These are phyloP conservation scores for Junco hyemalis DNA, from an alignment of 2,113 vertebrate genomes.

Conservation along the genomic window DNA sequence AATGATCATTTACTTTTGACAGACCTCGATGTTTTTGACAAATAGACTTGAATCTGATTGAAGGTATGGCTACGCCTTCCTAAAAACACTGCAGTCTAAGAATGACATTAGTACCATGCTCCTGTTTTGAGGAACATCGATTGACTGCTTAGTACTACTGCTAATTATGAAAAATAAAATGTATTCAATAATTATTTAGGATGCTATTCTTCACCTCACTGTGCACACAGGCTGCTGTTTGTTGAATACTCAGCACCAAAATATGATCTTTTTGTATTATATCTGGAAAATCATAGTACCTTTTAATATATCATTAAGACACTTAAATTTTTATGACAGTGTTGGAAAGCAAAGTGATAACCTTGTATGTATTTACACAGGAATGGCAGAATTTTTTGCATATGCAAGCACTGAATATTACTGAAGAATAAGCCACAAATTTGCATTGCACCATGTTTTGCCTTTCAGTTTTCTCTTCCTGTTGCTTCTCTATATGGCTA, in stretches of 20 bases:
- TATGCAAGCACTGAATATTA: background rate
- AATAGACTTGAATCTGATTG: slow-evolving; percentile 68
- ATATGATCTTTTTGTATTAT: slow-evolving; percentile 8
- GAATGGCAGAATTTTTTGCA: background rate
- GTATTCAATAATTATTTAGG: slow-evolving; percentile 58
- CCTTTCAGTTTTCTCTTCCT: background rate
- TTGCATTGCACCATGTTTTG: background rate
- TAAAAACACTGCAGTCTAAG: slow-evolving; percentile 66
- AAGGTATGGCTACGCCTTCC: slow-evolving; percentile 66
- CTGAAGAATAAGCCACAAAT: background rate
- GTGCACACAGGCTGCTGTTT: background rate
- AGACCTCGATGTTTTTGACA: slow-evolving; percentile 69
- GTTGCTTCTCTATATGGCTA: background rate
- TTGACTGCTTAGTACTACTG: slow-evolving; percentile 27
- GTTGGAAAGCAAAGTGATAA: background rate
- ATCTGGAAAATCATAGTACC: background rate
- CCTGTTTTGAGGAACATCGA: slow-evolving; percentile 44
- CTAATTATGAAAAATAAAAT: slow-evolving; percentile 63
- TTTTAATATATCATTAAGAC: background rate
- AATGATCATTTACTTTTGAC: slow-evolving; percentile 65
- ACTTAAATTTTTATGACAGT: background rate
- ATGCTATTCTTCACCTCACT: slow-evolving; percentile 2
- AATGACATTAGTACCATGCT: slow-evolving; percentile 47
- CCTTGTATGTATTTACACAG: background rate
- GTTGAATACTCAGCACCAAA: slow-evolving; percentile 20